Evolutionary conservation across 2,888 invertebrate genomes (phyloP).

Genomic region (Pyrgus malvae): DNA sequence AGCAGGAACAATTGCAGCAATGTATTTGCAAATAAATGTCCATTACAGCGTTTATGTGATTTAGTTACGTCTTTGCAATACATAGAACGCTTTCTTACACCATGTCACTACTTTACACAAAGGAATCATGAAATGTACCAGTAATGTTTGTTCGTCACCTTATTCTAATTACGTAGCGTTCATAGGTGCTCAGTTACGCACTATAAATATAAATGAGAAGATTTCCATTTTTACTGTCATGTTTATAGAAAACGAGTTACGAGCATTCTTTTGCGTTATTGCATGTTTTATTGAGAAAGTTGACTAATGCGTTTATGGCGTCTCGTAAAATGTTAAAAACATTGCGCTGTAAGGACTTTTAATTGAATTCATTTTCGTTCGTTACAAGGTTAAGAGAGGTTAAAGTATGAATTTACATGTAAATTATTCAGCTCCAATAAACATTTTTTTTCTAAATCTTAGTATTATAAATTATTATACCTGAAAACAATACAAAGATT

Average conservation of each 20-base stretch:
- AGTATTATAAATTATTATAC: too few relatives aligned
- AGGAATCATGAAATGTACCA: not conserved
- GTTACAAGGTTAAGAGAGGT: not conserved
- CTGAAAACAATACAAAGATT: too few relatives aligned
- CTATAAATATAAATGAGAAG: constrained; percentile 11
- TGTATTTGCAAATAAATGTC: not conserved
- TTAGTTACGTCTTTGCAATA: not conserved
- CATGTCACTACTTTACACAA: not conserved
- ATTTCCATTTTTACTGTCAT: constrained; percentile 7
- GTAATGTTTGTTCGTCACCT: not conserved
- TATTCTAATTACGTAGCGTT: not conserved
- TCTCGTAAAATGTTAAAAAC: not conserved
- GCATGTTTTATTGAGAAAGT: constrained; percentile 11
- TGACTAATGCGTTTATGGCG: not conserved
- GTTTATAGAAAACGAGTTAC: constrained; percentile 8
- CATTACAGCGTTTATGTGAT: too few relatives aligned
- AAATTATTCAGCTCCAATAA: too few relatives aligned
- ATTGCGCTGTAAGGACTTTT: not conserved
- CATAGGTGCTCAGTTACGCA: constrained; percentile 3
- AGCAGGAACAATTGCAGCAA: not conserved
- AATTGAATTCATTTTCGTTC: not conserved
- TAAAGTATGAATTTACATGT: not conserved
- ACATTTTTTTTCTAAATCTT: too few relatives aligned
- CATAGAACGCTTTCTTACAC: not conserved
- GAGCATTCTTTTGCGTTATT: not conserved